phyloP scores from a whole-genome alignment of 1,140 invertebrate species.

The Papilio dardanus region DNA sequence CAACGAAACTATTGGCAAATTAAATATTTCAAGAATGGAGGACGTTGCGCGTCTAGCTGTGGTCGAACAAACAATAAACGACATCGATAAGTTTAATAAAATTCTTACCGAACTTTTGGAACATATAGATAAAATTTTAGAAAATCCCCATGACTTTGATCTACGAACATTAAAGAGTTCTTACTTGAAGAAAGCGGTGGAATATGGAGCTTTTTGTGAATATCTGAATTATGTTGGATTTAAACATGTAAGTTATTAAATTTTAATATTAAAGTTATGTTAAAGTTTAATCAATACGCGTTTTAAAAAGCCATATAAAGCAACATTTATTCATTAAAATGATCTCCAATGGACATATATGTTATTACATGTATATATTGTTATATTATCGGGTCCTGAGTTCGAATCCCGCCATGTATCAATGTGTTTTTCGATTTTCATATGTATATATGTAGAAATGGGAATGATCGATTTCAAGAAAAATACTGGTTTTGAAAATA shows the following conservation, averaged over 20 bases:
- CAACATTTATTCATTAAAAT: background rate
- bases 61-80: constrained; percentile 61
- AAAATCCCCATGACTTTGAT: constrained; percentile 64
- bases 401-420: too few species aligned
- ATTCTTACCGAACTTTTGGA: constrained; percentile 60
- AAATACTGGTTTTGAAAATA: too few species aligned
- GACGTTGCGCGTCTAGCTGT: constrained; percentile 70
- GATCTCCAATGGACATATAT: background rate
- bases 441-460: too few species aligned
- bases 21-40: constrained; percentile 60
- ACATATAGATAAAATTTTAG: constrained; percentile 64
- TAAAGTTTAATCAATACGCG: background rate
- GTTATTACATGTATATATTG: too few species aligned
- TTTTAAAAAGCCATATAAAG: background rate
- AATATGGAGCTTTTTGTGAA: constrained; percentile 55
- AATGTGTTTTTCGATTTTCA: too few species aligned
- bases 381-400: too few species aligned
- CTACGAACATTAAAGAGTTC: constrained; percentile 53
- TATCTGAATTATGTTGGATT: constrained; percentile 74
- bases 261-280: background rate
- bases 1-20: constrained; percentile 38
- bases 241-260: constrained; percentile 51
- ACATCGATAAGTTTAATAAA: constrained; percentile 58
- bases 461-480: too few species aligned
- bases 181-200: constrained; percentile 49